Base-by-base conservation (phyloP, 2,888 invertebrate genomes). In the Cosmopolites sordidus region DNA sequence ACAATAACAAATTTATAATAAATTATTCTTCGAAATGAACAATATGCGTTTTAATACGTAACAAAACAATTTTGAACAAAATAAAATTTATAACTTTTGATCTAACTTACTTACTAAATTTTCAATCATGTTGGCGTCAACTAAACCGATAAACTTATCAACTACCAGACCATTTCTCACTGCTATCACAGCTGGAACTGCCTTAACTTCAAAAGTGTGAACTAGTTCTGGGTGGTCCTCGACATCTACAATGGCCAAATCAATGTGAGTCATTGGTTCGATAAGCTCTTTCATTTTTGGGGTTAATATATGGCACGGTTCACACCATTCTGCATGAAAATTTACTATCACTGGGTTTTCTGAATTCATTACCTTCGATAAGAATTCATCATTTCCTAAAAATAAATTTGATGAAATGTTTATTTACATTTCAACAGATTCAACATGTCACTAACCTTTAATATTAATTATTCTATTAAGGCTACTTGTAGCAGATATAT, bases 271-370 rank as follows among this genome's bases (percentile, higher is more conserved):
- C 45, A 85, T 81, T 1, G 86, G 84, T 62, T 84, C 84, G 22
- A 91, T 80, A 45, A 92, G 72, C 69, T 89, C 87, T 63, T 82
- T 82, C 71, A 92, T 80, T 73, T 89, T 88, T 1, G 91, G 91
- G 1, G 91, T 91, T 11, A 92, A 77, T 65, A 90, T 87, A 73
- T 89, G 89, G 72, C 92, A 92, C 0, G 92, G 91, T 72, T 90
- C 90, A 68, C 92, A 92, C 92, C 92, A 92, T 62, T 92, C 90
- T 0, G 92, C 92, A 67, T 92, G 92, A 69, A 92, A 92, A 71
- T 91, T 92, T 0, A 92, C 90, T 71, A 92, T 89, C n/a, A 92
- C 91, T 22, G 91, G 88, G 65, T 85, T 84, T 30, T 83, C 81
- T 62, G 87, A 89, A 70, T 90, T 88, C 82, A 92, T 87, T 45